Base-by-base conservation (phyloP, 2,888 invertebrate genomes). In the Acronicta leporina region DNA sequence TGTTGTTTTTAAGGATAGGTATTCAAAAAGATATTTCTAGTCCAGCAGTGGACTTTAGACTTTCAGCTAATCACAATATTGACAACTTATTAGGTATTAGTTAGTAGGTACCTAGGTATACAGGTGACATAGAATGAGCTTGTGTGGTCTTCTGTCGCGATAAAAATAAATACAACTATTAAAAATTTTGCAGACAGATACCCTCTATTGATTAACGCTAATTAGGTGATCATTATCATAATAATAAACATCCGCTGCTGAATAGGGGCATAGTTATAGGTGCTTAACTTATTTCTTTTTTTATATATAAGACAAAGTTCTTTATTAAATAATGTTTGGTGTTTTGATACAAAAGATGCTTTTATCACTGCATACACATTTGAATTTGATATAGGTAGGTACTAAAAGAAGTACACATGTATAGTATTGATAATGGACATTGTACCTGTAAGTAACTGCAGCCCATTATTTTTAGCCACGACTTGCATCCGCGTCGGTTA, bases 401-500 rank as follows among this genome's bases (percentile, higher is more conserved):
- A n/a, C n/a, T n/a, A n/a, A n/a, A 38, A 38, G n/a, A n/a, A 38
- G 6, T 35, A 35, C 13, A n/a, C n/a, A 38, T 6, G 13, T 6
- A n/a, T 38, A 38, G 35, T 38, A n/a, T 38, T 38, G n/a, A 66
- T 70, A 60, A 65, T 51, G 60, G 63, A 69, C 61, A 69, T 50
- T 64, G 61, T 65, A 61, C 57, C 74, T 80, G 79, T 78, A 81
- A 78, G 82, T 83, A 80, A 78, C 79, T 78, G 84, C 79, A 82
- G 77, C 75, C 69, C 80, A 78, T 85, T 87, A 88, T 85, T 87
- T 85, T 85, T 88, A 89, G 87, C 82, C 65, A 68, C 82, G 80
- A 66, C 83, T 83, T 88, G 87, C 90, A 89, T 87, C 89, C 88
- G 88, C 85, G 82, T 89, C 85, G 83, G 84, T 89, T 88, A 89